Evolutionary conservation across 2,888 invertebrate genomes (phyloP), one percentile per base, ranked within the genome.

Genomic region (Bibio marci): DNA sequence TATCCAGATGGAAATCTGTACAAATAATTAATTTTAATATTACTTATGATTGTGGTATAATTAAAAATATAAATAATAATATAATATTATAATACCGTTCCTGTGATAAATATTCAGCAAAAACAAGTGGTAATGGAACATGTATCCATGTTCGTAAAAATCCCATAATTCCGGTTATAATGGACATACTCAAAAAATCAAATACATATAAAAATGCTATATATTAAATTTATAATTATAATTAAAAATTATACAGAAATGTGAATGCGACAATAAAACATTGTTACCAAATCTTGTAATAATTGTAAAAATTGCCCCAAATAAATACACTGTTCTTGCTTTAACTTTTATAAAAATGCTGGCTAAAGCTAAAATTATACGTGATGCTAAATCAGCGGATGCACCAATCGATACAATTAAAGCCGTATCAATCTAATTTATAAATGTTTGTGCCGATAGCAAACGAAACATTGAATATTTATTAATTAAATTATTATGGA

Each of bases 361-460:
- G 39, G 76, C 65, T 4, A 72, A 44, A 0, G 77, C 76, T 3
- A 80, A 57, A 12, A 68, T 51, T 37, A 80, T 65, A 44, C 80
- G 67, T 1, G 78, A 76, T 1, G 65, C 43, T 14, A 82, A 62
- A 58, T 82, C 82, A 0, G 77, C 71, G 12, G 71, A 59, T 1
- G 80, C 80, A 1, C 74, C 74, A 3, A 76, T 67, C 45, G 79
- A 78, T 37, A 82, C 72, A 40, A 79, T 70, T 3, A 69, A 61
- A 0, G 82, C 78, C 1, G 75, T 70, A 48, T 78, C 68, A 43
- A 65, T 60, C 73, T 72, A 18, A n/a, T 39, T 13, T 18, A 28
- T n/a, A 34, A n/a, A n/a, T 15, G 13, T 27, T 34, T 19, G 13
- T 5, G 14, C 22, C 3, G 14, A 15, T 17, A 32, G n/a, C 8